These are phyloP conservation scores for Tretioscincus oriximinensis DNA, from an alignment of 2,113 vertebrate genomes.

Conservation along the genomic window DNA sequence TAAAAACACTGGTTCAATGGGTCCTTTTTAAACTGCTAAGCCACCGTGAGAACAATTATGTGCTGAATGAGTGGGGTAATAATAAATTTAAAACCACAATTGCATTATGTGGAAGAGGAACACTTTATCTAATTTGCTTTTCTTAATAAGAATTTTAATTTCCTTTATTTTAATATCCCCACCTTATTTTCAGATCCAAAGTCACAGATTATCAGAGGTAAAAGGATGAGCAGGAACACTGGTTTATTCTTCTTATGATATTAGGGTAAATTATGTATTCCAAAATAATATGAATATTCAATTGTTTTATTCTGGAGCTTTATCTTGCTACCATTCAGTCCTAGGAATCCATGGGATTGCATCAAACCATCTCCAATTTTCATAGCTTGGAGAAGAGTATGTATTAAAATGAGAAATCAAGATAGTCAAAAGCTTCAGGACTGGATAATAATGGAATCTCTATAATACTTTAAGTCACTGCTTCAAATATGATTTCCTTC, in stretches of 20 bases:
- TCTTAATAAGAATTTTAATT: neutral
- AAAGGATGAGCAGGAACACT: neutral
- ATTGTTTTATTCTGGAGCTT: neutral
- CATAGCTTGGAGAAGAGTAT: too few species aligned
- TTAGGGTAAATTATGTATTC: neutral
- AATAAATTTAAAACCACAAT: neutral
- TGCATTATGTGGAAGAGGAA: neutral
- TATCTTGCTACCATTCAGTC: neutral
- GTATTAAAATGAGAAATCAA: neutral
- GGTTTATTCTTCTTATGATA: neutral
- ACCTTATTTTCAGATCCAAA: neutral
- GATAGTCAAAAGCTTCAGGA: neutral
- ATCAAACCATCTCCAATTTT: neutral
- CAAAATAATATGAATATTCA: neutral
- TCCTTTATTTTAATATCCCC: neutral
- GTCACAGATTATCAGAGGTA: neutral
- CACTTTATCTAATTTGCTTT: neutral
- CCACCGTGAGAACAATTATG: neutral
- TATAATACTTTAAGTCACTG: neutral
- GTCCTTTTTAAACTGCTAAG: neutral
- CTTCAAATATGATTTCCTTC: neutral
- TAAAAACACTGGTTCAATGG: neutral
- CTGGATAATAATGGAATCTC: neutral
- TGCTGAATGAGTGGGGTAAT: neutral
- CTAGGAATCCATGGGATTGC: neutral